Percentiles rank a stretch among this genome's conserved stretches.
Evolutionary conservation across 1,140 invertebrate species (phyloP).

Genomic region (Cotesia glomerata): DNA sequence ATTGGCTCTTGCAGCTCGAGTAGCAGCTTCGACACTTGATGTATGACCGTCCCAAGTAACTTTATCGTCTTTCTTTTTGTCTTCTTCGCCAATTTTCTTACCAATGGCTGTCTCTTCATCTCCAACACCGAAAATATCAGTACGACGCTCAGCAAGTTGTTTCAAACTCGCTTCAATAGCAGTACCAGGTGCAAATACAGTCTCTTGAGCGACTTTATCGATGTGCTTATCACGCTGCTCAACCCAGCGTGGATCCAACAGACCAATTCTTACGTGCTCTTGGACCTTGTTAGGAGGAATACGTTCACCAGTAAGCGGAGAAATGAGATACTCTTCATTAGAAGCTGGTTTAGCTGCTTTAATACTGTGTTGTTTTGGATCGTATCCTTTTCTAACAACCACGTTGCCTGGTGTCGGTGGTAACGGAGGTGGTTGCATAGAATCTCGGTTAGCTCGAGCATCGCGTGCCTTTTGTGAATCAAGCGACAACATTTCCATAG

Average conservation of each 20-base stretch:
- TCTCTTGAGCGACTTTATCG: constrained; percentile 85
- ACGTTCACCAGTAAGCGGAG: constrained; percentile 96
- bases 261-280: constrained; percentile 96
- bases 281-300: constrained; percentile 97
- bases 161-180: constrained; percentile 96
- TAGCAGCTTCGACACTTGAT: constrained; percentile 90
- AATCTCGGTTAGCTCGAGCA: constrained; percentile 53
- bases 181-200: constrained; percentile 85
- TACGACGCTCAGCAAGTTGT: constrained; percentile 95
- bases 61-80: constrained; percentile 84
- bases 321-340: constrained; percentile 92
- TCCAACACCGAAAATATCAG: constrained; percentile 99
- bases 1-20: constrained; percentile 89
- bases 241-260: constrained; percentile 97
- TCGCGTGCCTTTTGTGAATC: constrained; percentile 62
- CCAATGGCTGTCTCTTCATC: constrained; percentile 98
- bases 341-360: constrained; percentile 67
- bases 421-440: constrained; percentile 72
- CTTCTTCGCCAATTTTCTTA: constrained; percentile 98
- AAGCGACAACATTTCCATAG: constrained; percentile 50
- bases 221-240: constrained; percentile 92
- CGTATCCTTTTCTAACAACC: constrained; percentile 94
- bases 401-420: constrained; percentile 93
- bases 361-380: constrained; percentile 83
- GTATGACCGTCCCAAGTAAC: constrained; percentile 99